Conservation (phyloP, 1,140 invertebrate genomes). For the Scaptomyza montana region DNA sequence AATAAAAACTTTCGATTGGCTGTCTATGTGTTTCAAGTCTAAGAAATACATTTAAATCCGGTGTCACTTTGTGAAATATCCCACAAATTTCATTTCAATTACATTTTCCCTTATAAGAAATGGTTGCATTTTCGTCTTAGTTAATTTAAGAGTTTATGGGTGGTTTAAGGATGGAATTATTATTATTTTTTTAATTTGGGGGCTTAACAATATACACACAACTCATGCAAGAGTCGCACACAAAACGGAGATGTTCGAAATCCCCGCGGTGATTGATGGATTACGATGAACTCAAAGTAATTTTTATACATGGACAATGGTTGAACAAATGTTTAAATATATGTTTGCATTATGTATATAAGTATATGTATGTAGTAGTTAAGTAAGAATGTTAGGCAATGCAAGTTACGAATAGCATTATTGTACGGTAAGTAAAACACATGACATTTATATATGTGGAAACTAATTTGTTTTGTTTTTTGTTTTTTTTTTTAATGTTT, state of each 20-base stretch:
- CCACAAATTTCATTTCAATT: background rate
- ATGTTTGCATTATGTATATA: conserved; percentile 33
- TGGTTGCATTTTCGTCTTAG: background rate
- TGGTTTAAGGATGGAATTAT: background rate
- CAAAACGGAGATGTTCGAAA: conserved; percentile 8
- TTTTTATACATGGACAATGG: conserved; percentile 30
- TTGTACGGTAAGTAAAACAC: conserved; percentile 72
- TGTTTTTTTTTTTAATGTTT: background rate
- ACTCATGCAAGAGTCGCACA: conserved; percentile 28
- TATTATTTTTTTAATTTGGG: background rate
- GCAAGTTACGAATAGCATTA: conserved; percentile 46
- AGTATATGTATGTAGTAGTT: conserved; percentile 17
- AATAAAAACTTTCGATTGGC: background rate
- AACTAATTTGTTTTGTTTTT: conserved; percentile 42
- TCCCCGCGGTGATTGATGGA: conserved; percentile 15
- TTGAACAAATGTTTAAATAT: conserved; percentile 12
- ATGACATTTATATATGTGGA: conserved; percentile 48
- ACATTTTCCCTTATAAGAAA: background rate
- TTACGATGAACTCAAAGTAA: conserved; percentile 6
- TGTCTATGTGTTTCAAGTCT: background rate
- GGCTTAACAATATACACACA: conserved; percentile 12
- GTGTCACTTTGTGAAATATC: too few relatives aligned
- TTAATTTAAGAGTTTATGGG: background rate
- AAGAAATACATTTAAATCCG: too few relatives aligned
- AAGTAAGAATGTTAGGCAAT: conserved; percentile 58